These are phyloP conservation scores for Azorinus chamasolen DNA, from an alignment of 2,888 invertebrate genomes.

Conservation along the genomic window DNA sequence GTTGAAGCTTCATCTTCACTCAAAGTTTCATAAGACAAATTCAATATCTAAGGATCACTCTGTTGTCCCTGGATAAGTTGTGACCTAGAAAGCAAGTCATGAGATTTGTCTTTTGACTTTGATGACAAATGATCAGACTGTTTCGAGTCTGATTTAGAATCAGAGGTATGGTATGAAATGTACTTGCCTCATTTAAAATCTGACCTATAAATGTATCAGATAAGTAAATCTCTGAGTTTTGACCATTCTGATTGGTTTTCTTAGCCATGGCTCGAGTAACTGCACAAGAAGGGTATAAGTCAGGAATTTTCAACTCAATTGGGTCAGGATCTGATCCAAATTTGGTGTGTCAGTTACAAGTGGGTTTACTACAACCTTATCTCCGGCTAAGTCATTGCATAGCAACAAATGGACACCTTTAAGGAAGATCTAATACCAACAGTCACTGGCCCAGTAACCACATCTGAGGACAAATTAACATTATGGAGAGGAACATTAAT, in stretches of 20 bases:
- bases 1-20: too few relatives aligned
- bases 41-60: too few relatives aligned
- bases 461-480: slow-evolving; percentile 27
- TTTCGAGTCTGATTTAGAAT: neutral
- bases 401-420: slow-evolving; percentile 29
- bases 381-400: too few relatives aligned
- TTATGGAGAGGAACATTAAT: too few relatives aligned
- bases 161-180: neutral
- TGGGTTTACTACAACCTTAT: slow-evolving; percentile 37
- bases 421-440: slow-evolving; percentile 30
- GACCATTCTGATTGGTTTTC: slow-evolving; percentile 9
- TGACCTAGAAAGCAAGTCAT: too few relatives aligned
- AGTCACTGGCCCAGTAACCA: slow-evolving; percentile 24
- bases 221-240: slow-evolving; percentile 12
- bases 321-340: neutral
- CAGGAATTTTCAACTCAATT: slow-evolving; percentile 11
- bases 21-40: too few relatives aligned
- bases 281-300: too few relatives aligned
- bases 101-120: too few relatives aligned
- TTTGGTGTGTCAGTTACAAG: slow-evolving; percentile 17
- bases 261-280: too few relatives aligned
- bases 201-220: slow-evolving; percentile 12
- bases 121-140: too few relatives aligned
- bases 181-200: neutral
- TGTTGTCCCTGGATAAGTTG: too few relatives aligned